phyloP scores from a whole-genome alignment of 2,888 invertebrate species.

The Tetranychus truncatus region DNA sequence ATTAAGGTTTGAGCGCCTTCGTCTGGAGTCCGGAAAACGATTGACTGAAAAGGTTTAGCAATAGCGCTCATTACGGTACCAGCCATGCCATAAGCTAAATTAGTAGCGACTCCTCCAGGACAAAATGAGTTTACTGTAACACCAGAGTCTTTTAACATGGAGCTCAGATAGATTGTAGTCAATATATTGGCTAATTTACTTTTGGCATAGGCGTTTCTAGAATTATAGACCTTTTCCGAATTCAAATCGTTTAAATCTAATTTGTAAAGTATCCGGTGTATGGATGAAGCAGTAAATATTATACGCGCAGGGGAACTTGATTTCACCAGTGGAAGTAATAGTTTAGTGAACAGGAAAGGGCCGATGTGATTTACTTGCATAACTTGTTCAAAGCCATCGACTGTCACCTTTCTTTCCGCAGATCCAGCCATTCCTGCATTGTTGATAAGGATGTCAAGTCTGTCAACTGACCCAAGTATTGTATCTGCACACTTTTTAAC shows the following conservation, averaged over 20 bases:
- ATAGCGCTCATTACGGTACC: background rate
- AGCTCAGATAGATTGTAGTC: background rate
- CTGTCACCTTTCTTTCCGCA: conserved; percentile 43
- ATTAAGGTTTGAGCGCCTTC: conserved; percentile 51
- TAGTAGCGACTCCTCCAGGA: conserved; percentile 35
- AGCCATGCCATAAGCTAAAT: conserved; percentile 30
- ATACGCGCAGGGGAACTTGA: too few species aligned
- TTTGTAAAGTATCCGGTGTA: too few species aligned
- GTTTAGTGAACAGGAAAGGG: conserved; percentile 74
- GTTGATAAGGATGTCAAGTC: conserved; percentile 61
- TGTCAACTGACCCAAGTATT: conserved; percentile 50
- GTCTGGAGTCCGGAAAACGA: conserved; percentile 30
- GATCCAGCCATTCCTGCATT: conserved; percentile 64
- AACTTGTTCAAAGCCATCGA: conserved; percentile 65
- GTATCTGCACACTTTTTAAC: conserved; percentile 59
- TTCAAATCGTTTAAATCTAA: background rate
- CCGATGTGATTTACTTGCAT: conserved; percentile 87
- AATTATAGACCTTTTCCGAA: background rate
- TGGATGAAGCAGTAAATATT: too few species aligned
- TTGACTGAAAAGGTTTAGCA: background rate
- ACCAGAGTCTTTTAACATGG: conserved; percentile 27
- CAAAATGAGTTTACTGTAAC: conserved; percentile 35
- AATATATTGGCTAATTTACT: conserved; percentile 8
- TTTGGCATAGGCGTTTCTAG: background rate
- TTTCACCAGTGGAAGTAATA: conserved; percentile 37